A percentile compares a stretch with the other conserved stretches of the same genome.
These are phyloP conservation scores for Atta colombica DNA, from an alignment of 1,140 invertebrate genomes.

Conservation along the genomic window DNA sequence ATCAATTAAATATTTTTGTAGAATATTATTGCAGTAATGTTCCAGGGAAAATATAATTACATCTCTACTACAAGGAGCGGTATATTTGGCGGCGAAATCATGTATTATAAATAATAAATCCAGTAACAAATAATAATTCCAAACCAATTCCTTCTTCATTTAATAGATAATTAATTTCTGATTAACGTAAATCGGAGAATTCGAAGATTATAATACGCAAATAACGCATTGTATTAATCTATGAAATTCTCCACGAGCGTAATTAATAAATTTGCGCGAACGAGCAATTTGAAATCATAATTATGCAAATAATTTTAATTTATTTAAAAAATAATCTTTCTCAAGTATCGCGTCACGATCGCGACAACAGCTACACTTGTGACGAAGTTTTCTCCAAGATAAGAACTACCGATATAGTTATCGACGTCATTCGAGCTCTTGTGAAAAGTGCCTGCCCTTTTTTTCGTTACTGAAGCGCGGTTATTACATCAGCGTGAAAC, in stretches of 20 bases:
- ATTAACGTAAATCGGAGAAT: slow-evolving; percentile 23
- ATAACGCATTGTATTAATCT: slow-evolving; percentile 11
- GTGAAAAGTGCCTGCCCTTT: slow-evolving; percentile 27
- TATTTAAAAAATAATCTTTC: not conserved
- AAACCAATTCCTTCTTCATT: slow-evolving; percentile 24
- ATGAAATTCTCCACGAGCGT: not conserved
- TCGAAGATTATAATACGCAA: slow-evolving; percentile 45
- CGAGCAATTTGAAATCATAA: not conserved
- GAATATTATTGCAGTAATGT: not conserved
- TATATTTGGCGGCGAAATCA: not conserved
- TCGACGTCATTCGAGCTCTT: slow-evolving; percentile 39
- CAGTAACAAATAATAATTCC: slow-evolving; percentile 27
- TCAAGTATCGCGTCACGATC: slow-evolving; percentile 30
- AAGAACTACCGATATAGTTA: slow-evolving; percentile 37
- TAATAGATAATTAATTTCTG: slow-evolving; percentile 58
- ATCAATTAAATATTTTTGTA: slow-evolving; percentile 40
- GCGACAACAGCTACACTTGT: not conserved
- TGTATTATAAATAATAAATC: slow-evolving; percentile 16
- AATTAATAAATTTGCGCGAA: slow-evolving; percentile 4
- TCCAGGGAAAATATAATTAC: slow-evolving; percentile 32
- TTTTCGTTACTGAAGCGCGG: slow-evolving; percentile 36
- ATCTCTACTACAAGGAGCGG: not conserved
- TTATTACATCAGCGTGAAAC: slow-evolving; percentile 67
- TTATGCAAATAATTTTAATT: slow-evolving; percentile 21
- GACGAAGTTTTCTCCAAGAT: slow-evolving; percentile 16